These are phyloP conservation scores for Nephrotoma flavescens DNA, from an alignment of 2,888 invertebrate genomes.

Conservation along the genomic window DNA sequence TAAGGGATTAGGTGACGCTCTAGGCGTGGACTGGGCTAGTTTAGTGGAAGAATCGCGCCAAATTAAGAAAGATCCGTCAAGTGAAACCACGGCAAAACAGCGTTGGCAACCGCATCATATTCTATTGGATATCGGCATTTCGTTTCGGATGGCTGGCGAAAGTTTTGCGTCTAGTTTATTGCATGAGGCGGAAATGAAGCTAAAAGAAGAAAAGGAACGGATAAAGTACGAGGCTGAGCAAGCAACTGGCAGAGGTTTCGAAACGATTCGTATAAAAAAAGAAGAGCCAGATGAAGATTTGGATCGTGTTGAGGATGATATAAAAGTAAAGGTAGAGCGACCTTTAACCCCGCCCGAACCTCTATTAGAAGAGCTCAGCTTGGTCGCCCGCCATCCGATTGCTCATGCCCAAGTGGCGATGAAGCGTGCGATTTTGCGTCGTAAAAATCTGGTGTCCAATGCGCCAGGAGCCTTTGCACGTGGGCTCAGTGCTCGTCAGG, in stretches of 20 bases:
- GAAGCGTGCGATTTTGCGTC: constrained; percentile 41
- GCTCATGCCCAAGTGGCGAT: constrained; percentile 44
- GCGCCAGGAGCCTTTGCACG: constrained; percentile 62
- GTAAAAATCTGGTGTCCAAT: constrained; percentile 47
- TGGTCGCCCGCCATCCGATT: constrained; percentile 31
- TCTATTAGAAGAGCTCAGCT: constrained; percentile 22
- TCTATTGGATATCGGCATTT: constrained; percentile 66
- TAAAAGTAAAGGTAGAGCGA: constrained; percentile 18
- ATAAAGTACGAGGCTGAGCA: constrained; percentile 14
- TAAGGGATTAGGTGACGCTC: constrained; percentile 67
- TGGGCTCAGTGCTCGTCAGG: constrained; percentile 65
- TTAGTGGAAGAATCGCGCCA: constrained; percentile 60
- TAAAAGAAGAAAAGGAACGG: constrained; percentile 18
- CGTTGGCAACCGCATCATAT: constrained; percentile 71
- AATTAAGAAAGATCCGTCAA: constrained; percentile 5
- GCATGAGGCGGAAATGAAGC: constrained; percentile 23
- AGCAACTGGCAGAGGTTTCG: background rate
- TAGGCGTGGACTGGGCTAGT: constrained; percentile 92
- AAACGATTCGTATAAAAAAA: constrained; percentile 20
- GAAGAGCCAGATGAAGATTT: constrained; percentile 18
- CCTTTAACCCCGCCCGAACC: constrained; percentile 16
- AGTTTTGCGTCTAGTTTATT: constrained; percentile 36
- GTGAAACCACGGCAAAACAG: constrained; percentile 42
- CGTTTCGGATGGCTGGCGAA: constrained; percentile 60
- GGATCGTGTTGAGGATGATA: constrained; percentile 13